Conservation (phyloP, 1,140 invertebrate genomes). For the Periplaneta americana region DNA sequence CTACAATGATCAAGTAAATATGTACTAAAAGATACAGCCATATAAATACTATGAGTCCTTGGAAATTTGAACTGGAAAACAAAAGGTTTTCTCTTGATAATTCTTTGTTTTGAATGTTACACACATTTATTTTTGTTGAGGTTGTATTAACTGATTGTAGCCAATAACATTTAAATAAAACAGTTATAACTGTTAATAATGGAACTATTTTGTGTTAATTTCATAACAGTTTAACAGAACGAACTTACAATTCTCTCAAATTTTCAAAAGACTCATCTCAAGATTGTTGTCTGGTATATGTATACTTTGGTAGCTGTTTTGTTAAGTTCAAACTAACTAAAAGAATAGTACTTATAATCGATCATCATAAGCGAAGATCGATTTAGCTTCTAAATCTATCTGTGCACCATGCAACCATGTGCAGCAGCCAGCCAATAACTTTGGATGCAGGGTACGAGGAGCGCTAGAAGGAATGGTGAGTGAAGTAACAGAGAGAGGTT, state of each 20-base stretch:
- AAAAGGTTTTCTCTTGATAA: no score
- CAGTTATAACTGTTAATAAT: no score
- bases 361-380: not conserved
- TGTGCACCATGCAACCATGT: constrained; percentile 16
- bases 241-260: not conserved
- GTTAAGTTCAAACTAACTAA: not conserved
- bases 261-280: not conserved
- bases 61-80: no score
- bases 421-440: not conserved
- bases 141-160: no score
- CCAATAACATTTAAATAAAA: no score
- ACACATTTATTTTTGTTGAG: no score
- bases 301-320: not conserved
- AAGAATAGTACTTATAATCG: not conserved
- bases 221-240: no score
- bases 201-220: no score
- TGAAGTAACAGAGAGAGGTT: constrained; percentile 8
- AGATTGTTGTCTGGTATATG: not conserved
- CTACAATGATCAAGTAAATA: not conserved
- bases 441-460: not conserved
- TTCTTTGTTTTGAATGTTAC: no score
- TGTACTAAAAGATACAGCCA: not conserved
- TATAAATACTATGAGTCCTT: not conserved
- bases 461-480: constrained; percentile 4
- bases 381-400: constrained; percentile 8